Conservation (phyloP, 2,888 invertebrate genomes). For the Zele albiditarsus region DNA sequence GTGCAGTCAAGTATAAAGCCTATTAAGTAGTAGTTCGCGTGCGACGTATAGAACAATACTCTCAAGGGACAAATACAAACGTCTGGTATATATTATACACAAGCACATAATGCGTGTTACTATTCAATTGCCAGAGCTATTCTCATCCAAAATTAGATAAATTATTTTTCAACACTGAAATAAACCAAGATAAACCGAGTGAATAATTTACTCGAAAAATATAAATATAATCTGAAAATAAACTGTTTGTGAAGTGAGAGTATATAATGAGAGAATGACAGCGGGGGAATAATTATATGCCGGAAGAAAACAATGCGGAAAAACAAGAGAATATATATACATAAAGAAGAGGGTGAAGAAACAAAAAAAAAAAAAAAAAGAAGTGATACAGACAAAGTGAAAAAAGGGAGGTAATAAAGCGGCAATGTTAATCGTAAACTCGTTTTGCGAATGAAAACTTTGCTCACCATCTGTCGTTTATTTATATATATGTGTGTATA, state of each 20-base stretch:
- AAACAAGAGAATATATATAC: background rate
- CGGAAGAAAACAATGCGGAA: background rate
- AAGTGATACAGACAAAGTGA: slow-evolving; percentile 29
- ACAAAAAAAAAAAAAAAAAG: background rate
- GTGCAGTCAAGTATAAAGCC: slow-evolving; percentile 8
- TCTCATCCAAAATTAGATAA: background rate
- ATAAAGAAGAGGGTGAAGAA: background rate
- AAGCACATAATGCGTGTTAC: background rate
- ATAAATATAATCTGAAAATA: slow-evolving; percentile 3
- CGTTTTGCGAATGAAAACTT: slow-evolving; percentile 51
- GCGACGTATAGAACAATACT: slow-evolving; percentile 7
- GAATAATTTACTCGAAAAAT: background rate
- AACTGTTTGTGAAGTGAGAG: background rate
- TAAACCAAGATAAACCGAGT: background rate
- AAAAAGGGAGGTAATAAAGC: slow-evolving; percentile 50
- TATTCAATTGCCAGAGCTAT: background rate
- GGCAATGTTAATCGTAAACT: slow-evolving; percentile 56
- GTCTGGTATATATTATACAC: background rate
- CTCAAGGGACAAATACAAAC: slow-evolving; percentile 21
- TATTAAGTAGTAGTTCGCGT: slow-evolving; percentile 14
- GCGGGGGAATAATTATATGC: slow-evolving; percentile 9
- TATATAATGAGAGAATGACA: slow-evolving; percentile 5
- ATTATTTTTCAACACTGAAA: background rate
- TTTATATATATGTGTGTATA: slow-evolving; percentile 13
- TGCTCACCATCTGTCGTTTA: slow-evolving; percentile 51